phyloP scores from a whole-genome alignment of 2,888 invertebrate species.

The Oscheius onirici region DNA sequence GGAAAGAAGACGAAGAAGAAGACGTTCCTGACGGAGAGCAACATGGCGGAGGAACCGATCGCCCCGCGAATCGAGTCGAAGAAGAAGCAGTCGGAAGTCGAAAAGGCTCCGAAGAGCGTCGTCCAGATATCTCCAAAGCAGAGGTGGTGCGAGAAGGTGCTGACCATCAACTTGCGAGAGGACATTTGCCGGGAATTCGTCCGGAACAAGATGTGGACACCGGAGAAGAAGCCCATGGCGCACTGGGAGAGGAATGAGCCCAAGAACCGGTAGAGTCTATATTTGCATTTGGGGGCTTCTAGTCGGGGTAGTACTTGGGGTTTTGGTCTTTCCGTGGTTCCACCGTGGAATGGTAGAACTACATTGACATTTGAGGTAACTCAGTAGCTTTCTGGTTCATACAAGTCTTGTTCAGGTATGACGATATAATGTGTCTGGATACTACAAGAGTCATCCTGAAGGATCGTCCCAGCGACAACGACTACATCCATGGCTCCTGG shows the following conservation, averaged over 20 bases:
- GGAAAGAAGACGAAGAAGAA: too few relatives aligned
- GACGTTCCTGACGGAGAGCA: too few relatives aligned
- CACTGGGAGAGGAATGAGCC: constrained; percentile 17
- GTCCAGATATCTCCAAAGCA: too few relatives aligned
- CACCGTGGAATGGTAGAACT: too few relatives aligned
- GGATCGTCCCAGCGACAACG: constrained; percentile 38
- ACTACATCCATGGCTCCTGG: constrained; percentile 60
- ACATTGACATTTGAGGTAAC: too few relatives aligned
- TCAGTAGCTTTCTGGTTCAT: too few relatives aligned
- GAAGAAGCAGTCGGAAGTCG: not conserved
- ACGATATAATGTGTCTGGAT: constrained; percentile 44
- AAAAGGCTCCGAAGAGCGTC: too few relatives aligned
- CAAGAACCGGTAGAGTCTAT: constrained; percentile 35
- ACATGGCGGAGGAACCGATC: too few relatives aligned
- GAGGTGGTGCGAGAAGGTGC: constrained; percentile 6
- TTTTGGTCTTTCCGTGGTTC: too few relatives aligned
- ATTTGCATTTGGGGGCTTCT: too few relatives aligned
- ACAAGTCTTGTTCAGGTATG: too few relatives aligned
- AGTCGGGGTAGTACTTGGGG: too few relatives aligned
- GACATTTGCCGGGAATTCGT: constrained; percentile 21
- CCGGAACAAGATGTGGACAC: constrained; percentile 11
- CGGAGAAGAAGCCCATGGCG: constrained; percentile 2
- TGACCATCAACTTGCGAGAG: not conserved
- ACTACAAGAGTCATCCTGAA: constrained; percentile 43
- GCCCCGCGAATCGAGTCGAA: not conserved